Evolutionary conservation across 1,140 invertebrate species (phyloP).

Genomic region (Rhopalosiphum maidis): DNA sequence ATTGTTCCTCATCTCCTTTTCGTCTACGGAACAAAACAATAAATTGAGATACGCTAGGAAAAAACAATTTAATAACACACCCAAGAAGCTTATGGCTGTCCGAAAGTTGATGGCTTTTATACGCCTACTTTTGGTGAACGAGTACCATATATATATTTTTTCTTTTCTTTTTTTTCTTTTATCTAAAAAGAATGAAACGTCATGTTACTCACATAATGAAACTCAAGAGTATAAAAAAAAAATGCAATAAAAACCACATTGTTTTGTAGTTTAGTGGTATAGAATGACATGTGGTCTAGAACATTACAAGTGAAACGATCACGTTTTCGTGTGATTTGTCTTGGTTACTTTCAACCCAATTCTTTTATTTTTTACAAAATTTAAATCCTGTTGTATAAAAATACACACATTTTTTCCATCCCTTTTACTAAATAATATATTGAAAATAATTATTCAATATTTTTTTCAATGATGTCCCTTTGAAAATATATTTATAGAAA

Average conservation of each 20-base stretch:
- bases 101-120: conserved; percentile 54
- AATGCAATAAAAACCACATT: conserved; percentile 49
- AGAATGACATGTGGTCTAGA: conserved; percentile 38
- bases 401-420: neutral
- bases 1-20: conserved; percentile 42
- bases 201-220: conserved; percentile 51
- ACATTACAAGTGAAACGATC: conserved; percentile 33
- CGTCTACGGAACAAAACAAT: conserved; percentile 52
- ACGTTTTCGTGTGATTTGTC: conserved; percentile 33
- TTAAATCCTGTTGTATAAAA: neutral
- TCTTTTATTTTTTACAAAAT: neutral
- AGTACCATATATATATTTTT: conserved; percentile 44
- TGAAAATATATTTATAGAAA: neutral
- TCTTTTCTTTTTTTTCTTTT: conserved; percentile 17
- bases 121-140: conserved; percentile 48
- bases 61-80: conserved; percentile 56
- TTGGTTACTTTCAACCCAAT: neutral
- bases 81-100: conserved; percentile 55
- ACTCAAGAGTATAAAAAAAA: conserved; percentile 39
- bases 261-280: conserved; percentile 35
- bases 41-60: conserved; percentile 54
- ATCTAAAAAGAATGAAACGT: conserved; percentile 53
- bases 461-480: neutral
- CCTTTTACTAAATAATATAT: neutral
- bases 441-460: neutral